A percentile compares a stretch with the other conserved stretches of the same genome.
Evolutionary conservation across 1,140 invertebrate species (phyloP).

Genomic region (Lasioglossum albipes): DNA sequence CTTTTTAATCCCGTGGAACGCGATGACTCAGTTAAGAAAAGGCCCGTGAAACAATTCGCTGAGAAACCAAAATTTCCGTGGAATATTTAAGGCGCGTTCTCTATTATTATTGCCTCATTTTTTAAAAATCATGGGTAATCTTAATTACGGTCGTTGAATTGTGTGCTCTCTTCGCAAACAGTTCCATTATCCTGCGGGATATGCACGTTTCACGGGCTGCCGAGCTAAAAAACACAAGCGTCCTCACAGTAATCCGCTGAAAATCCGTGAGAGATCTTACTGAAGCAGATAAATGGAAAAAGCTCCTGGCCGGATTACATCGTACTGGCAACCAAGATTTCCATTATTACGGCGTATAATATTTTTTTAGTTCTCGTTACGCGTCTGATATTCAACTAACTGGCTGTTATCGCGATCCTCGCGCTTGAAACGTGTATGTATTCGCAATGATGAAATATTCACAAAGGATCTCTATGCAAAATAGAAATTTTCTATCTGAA

Average conservation of each 20-base stretch:
- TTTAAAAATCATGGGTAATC: slow-evolving; percentile 15
- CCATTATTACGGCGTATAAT: slow-evolving; percentile 14
- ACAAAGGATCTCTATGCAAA: no score
- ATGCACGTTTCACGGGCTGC: slow-evolving; percentile 34
- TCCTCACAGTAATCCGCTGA: slow-evolving; percentile 35
- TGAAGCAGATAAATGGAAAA: slow-evolving; percentile 54
- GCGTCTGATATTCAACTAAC: no score
- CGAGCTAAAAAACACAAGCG: slow-evolving; percentile 29
- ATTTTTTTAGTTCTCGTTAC: background rate
- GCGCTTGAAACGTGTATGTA: no score
- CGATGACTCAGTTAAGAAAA: background rate
- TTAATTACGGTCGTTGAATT: slow-evolving; percentile 37
- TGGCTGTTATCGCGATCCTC: no score
- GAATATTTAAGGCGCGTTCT: background rate
- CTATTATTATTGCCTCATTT: background rate
- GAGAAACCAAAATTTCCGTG: background rate
- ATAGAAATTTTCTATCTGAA: no score
- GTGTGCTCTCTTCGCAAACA: slow-evolving; percentile 22
- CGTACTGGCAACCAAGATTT: slow-evolving; percentile 46
- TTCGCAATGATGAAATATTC: no score
- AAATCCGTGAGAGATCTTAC: slow-evolving; percentile 50
- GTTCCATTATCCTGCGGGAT: slow-evolving; percentile 52
- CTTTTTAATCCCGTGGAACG: no score
- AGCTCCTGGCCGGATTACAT: slow-evolving; percentile 39
- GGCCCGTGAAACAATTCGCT: background rate